Conservation (phyloP, 2,113 vertebrate genomes). For the Onychostoma macrolepis region DNA sequence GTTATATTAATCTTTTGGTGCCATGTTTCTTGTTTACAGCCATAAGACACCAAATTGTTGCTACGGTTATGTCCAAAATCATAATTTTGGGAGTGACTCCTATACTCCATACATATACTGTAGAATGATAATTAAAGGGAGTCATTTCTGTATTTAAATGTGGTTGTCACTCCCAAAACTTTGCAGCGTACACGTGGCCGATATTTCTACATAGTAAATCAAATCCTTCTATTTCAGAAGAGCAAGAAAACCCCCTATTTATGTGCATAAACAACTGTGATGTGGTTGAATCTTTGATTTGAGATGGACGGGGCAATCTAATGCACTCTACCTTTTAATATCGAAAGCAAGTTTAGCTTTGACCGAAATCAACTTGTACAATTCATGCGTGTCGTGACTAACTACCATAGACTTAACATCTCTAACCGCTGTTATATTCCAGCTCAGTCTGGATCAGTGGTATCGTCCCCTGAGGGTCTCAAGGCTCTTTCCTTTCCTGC, state of each 20-base stretch:
- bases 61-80: not conserved
- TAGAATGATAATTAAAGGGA: not conserved
- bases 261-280: not conserved
- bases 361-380: not conserved
- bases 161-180: not conserved
- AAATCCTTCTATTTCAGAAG: slow-evolving; percentile 6
- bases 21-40: not conserved
- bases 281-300: not conserved
- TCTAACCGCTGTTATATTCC: not conserved
- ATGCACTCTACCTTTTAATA: not conserved
- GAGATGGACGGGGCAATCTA: not conserved
- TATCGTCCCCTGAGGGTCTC: slow-evolving; percentile 27
- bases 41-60: not conserved
- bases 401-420: not conserved
- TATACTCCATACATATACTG: not conserved
- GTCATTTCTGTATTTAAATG: slow-evolving; percentile 13
- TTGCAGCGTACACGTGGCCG: not conserved
- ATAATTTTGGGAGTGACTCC: slow-evolving; percentile 14
- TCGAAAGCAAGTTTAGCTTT: not conserved
- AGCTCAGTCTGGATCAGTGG: slow-evolving; percentile 14
- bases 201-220: not conserved
- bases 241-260: not conserved
- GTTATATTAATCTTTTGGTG: not conserved
- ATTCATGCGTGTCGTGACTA: not conserved
- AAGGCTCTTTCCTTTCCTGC: slow-evolving; percentile 5